Base-by-base conservation (phyloP, 1,140 invertebrate genomes). In the Cepaea nemoralis region DNA sequence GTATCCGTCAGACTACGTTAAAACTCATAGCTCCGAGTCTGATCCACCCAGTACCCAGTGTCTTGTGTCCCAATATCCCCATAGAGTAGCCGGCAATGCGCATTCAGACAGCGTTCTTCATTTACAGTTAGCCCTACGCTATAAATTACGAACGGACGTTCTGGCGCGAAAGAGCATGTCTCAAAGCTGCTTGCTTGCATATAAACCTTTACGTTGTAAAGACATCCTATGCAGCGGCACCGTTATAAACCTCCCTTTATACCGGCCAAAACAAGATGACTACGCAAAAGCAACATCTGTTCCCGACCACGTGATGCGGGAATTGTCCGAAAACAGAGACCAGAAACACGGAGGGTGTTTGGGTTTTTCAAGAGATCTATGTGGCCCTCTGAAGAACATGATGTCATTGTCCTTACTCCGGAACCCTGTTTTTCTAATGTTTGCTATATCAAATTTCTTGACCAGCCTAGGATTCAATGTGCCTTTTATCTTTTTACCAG, bases 381-480 rank as follows among this genome's bases (percentile, higher is more conserved):
- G 73, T 3, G 80, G 86, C 45, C 85, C 95, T 0, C 92, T 98
- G 45, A 92, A 92, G 48, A 94, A 96, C 92, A 96, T 98, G 95
- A 93, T 98, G 83, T 95, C 98, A 88, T 92, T 98, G 73, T 94
- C 94, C 16, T 92, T 99, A 35, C 92, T 99, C 0, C 94, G 94
- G 81, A 95, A 99, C 91, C 93, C 94, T 5, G 93, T 98, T 82
- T 99, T 99, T 89, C 93, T 99, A 77, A 91, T 99, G 74, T 99
- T 99, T 91, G 94, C 95, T 31, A 80, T 97, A 42, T 98, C 97
- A 37, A 99, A 99, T 91, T 98, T 99, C 89, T 94, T 97, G 87
- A 99, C 97, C 12, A 97, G 96, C 89, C 95, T 99, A 85, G 98
- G 98, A 45, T 99, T 98, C 93, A 97, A 98, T 91, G 94, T 98